These are phyloP conservation scores for Marmota monax DNA, from an alignment of 2,113 vertebrate genomes.

Conservation along the genomic window DNA sequence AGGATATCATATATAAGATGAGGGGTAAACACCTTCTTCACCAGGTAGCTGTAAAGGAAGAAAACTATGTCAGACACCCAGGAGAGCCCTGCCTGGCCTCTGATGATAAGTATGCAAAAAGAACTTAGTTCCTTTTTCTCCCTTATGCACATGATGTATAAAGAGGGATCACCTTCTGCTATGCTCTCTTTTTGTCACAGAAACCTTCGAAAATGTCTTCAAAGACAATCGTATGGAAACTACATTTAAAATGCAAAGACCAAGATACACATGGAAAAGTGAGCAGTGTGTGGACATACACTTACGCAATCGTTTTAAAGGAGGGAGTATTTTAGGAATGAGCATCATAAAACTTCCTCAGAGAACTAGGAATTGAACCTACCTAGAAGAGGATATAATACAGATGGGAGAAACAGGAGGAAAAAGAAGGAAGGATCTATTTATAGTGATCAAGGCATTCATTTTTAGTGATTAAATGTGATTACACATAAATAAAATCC, in stretches of 20 bases:
- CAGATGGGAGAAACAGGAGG: rapidly evolving
- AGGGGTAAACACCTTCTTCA: neutral
- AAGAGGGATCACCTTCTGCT: neutral
- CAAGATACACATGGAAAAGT: neutral
- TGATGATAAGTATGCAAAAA: neutral
- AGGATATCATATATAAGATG: neutral
- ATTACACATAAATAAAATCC: neutral
- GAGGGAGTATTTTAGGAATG: neutral
- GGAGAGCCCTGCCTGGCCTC: neutral
- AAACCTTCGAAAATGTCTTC: neutral
- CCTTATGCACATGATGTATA: rapidly evolving
- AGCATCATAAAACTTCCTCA: neutral
- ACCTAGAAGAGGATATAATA: neutral
- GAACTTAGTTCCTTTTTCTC: neutral
- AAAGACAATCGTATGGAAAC: neutral
- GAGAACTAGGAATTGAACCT: neutral
- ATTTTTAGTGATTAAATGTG: neutral
- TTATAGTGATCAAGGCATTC: neutral
- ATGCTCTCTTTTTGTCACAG: neutral
- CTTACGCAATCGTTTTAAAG: neutral
- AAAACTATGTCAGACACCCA: neutral
- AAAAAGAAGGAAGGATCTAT: neutral
- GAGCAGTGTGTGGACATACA: too few relatives aligned
- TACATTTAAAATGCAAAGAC: neutral
- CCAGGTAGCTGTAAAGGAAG: neutral